Evolutionary conservation across 2,888 invertebrate species (phyloP), one percentile per base, ranked within the genome.

Genomic region (Aphodius sticticus): DNA sequence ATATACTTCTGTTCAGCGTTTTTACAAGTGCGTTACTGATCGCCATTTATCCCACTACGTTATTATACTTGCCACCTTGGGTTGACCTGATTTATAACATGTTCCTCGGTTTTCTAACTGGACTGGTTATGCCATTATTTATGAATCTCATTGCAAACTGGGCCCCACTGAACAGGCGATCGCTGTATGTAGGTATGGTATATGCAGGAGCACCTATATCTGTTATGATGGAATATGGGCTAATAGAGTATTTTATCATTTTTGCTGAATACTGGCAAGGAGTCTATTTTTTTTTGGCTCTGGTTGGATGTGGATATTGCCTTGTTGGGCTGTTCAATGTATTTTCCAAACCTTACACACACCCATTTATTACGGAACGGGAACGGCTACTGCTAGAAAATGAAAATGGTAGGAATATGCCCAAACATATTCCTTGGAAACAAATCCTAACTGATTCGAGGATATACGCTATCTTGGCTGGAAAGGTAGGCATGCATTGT

Each of bases 61-160:
- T 77, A 9, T 14, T 37, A 6, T 69, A 35, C 9, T 16, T n/a
- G 2, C 16, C 69, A 26, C 53, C 37, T n/a, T 70, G 69, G 69
- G 71, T 69, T 15, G 6, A 70, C 15, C 5, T 72, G 16, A 26
- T 80, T 9, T 70, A 69, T 37, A 76, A 70, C 36, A 16, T 75
- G 26, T n/a, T 70, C 14, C 35, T 35, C 15, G 80, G 80, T 14
- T n/a, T 70, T 6, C 6, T 72, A 16, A 69, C 38, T 16, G 80
- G 80, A 16, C 14, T 70, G 9, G 69, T 53, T 37, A 36, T 69
- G 37, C 80, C 80, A 3, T 70, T 76, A 2, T 15, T 70, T 4
- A 74, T 16, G 15, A 80, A 36, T 16, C 26, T 80, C 7, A 16
- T 80, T 12, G 70, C 80, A 53, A 74, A 69, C 26, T 80, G 80